phyloP scores from a whole-genome alignment of 2,797 vertebrate species.

The Erpetoichthys calabaricus region DNA sequence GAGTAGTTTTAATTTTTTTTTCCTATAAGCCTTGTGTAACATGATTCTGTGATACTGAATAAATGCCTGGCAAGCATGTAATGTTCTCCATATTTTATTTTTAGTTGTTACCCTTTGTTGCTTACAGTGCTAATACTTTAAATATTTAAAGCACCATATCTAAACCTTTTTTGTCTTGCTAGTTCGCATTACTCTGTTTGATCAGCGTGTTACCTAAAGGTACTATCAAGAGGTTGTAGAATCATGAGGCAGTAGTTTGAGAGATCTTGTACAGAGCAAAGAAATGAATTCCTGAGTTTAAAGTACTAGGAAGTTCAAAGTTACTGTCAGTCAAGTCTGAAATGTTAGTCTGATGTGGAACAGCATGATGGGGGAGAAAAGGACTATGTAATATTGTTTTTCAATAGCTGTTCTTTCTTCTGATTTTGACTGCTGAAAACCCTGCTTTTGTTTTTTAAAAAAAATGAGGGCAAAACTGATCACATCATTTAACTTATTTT shows the following conservation, averaged over 20 bases:
- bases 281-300: constrained; percentile 14
- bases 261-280: constrained; percentile 24
- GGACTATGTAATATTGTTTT: too few relatives aligned
- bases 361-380: too few relatives aligned
- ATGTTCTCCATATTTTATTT: background rate
- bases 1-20: background rate
- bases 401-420: too few relatives aligned
- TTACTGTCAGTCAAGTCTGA: constrained; percentile 26
- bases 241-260: constrained; percentile 29
- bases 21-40: constrained; percentile 13
- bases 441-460: too few relatives aligned
- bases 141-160: constrained; percentile 60
- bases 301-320: constrained; percentile 38
- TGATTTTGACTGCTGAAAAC: too few relatives aligned
- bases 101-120: constrained; percentile 21
- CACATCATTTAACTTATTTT: too few relatives aligned
- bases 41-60: constrained; percentile 18
- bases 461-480: too few relatives aligned
- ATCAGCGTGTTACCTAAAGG: constrained; percentile 55
- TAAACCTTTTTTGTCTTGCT: constrained; percentile 38
- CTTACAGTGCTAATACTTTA: constrained; percentile 37
- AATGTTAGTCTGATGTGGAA: constrained; percentile 17
- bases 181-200: constrained; percentile 41
- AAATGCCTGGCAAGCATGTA: constrained; percentile 38
- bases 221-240: constrained; percentile 28